Evolutionary conservation across 64 coral and sea anemone species (phyloP).

Genomic region (Catalaphyllia jardinei): DNA sequence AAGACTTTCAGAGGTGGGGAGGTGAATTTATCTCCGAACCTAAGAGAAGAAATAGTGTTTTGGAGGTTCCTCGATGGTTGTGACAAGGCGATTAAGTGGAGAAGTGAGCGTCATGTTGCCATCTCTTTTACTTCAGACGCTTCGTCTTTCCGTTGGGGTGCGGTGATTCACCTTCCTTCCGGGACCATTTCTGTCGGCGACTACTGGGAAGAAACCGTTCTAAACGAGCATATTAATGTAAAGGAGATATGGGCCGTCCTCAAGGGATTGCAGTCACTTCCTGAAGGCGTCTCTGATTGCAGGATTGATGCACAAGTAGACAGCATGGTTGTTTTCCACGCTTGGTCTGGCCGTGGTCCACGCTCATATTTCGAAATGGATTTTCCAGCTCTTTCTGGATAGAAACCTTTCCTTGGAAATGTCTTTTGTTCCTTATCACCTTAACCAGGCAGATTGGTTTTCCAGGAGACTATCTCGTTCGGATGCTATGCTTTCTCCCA

Average conservation of each 20-base stretch:
- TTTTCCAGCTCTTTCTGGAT: not conserved
- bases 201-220: not conserved
- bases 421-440: conserved; percentile 6
- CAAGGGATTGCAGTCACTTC: conserved; percentile 13
- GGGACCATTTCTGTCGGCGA: no score
- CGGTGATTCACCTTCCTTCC: conserved; percentile 6
- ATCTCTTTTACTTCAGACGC: conserved; percentile 15
- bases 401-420: no score
- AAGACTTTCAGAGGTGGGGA: no score
- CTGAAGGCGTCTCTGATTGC: not conserved
- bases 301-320: conserved; percentile 1
- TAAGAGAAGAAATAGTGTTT: no score
- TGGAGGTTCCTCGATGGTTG: not conserved
- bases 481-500: conserved; percentile 15
- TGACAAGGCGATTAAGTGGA: not conserved
- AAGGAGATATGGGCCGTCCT: conserved; percentile 45
- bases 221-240: conserved; percentile 38
- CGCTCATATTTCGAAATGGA: not conserved
- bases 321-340: no score
- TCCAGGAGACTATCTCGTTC: conserved; percentile 1
- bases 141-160: conserved; percentile 38
- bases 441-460: conserved; percentile 33
- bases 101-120: not conserved
- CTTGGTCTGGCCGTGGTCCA: conserved; percentile 6
- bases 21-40: no score